Percentiles rank a stretch among this genome's conserved stretches.
Evolutionary conservation across 2,888 invertebrate species (phyloP).

Genomic region (Papilio protenor): DNA sequence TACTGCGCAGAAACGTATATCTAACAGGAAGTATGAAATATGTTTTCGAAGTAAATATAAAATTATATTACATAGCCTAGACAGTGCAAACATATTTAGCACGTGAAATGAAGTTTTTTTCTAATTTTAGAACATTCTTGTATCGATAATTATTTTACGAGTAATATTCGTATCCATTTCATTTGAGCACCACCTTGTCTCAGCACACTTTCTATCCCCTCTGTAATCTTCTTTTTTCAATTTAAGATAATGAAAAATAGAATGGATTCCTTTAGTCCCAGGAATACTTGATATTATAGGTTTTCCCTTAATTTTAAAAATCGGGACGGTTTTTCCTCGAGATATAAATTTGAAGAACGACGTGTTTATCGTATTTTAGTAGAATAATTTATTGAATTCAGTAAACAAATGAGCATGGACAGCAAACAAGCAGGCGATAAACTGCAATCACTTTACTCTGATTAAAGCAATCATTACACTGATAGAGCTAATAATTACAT

Average conservation of each 20-base stretch:
- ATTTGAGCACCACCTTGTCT: too few relatives aligned
- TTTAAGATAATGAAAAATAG: too few relatives aligned
- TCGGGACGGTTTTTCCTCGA: too few relatives aligned
- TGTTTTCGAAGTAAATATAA: not conserved
- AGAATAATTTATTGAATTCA: not conserved
- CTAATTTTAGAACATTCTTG: not conserved
- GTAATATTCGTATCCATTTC: too few relatives aligned
- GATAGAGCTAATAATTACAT: slow-evolving; percentile 18
- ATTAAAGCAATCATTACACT: slow-evolving; percentile 8
- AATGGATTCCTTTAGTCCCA: too few relatives aligned
- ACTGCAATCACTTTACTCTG: not conserved
- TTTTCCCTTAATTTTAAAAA: too few relatives aligned
- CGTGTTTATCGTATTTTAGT: not conserved
- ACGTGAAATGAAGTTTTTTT: not conserved
- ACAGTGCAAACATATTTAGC: not conserved
- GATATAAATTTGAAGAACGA: too few relatives aligned
- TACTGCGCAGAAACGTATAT: slow-evolving; percentile 3
- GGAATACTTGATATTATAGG: too few relatives aligned
- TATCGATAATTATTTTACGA: too few relatives aligned
- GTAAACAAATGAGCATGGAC: not conserved
- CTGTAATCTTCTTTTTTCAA: too few relatives aligned
- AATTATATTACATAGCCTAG: not conserved
- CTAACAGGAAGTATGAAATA: not conserved
- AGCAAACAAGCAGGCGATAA: slow-evolving; percentile 8
- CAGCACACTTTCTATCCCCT: too few relatives aligned